Evolutionary conservation across 2,888 invertebrate species (phyloP).

Genomic region (Lepidochitona cinerea): DNA sequence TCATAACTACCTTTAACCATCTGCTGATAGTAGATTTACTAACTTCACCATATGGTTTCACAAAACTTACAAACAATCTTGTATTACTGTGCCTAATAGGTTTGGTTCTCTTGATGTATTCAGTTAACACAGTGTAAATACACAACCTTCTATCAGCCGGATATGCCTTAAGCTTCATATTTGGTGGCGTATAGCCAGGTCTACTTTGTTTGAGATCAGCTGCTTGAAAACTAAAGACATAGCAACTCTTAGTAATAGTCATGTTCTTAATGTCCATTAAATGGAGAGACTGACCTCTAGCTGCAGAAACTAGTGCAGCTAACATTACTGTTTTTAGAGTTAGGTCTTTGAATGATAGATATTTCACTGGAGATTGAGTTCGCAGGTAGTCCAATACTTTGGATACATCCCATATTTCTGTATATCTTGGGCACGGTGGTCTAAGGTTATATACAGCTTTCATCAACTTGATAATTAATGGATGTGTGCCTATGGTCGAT

Average conservation of each 20-base stretch:
- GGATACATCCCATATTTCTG: constrained; percentile 21
- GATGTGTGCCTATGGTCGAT: constrained; percentile 21
- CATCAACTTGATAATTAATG: constrained; percentile 14
- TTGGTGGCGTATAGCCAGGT: background rate
- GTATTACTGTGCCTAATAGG: too few species aligned
- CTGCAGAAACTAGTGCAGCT: background rate
- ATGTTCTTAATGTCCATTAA: background rate
- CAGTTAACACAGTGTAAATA: constrained; percentile 22
- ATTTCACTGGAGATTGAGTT: background rate
- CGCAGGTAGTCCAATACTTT: background rate
- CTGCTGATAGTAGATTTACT: background rate
- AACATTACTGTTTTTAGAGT: background rate
- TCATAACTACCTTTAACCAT: background rate
- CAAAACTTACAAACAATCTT: too few species aligned
- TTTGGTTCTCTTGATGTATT: constrained; percentile 26
- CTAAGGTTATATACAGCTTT: constrained; percentile 19
- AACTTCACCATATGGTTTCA: too few species aligned
- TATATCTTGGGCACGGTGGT: constrained; percentile 19
- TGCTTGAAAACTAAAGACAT: background rate
- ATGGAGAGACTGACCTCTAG: background rate
- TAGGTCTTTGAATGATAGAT: background rate
- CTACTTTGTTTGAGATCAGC: background rate
- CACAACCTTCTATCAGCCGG: constrained; percentile 24
- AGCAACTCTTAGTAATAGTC: background rate
- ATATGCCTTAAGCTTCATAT: constrained; percentile 14